Evolutionary conservation across 2,888 invertebrate species (phyloP), one percentile per base, ranked within the genome.

Genomic region (Girardia tigrina): DNA sequence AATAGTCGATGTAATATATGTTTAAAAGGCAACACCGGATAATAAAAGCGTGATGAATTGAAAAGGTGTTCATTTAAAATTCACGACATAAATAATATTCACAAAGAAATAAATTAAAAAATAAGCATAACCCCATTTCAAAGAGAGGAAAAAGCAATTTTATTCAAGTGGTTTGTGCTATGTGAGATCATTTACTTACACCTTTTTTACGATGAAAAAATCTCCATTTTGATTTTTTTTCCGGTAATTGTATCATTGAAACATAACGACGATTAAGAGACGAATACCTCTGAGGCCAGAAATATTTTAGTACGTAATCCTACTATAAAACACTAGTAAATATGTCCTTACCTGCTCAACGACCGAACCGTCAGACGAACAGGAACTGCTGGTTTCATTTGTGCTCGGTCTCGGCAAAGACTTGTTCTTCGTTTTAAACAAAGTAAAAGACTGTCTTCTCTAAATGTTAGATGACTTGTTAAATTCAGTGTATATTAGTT

Each of bases 141-240:
- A n/a, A n/a, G n/a, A n/a, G n/a, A n/a, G n/a, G n/a, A n/a, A n/a
- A n/a, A n/a, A n/a, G n/a, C n/a, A n/a, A n/a, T n/a, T n/a, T n/a
- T n/a, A n/a, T n/a, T n/a, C n/a, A n/a, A n/a, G 12, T 36, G 36
- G 8, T 36, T 8, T 23, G n/a, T 56, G 56, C 23, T 56, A 20
- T 56, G 56, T 56, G 56, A 56, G 56, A 56, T 56, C 23, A n/a
- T 56, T n/a, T 56, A 56, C 56, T 56, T 56, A 56, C 56, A n/a
- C 8, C 6, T 56, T 56, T 56, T 56, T 56, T 56, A 56, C 56
- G 56, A 56, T 56, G n/a, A n/a, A 56, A 56, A 56, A 56, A 56
- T n/a, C 56, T 56, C 56, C 56, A 56, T n/a, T 23, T n/a, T 56
- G 56, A 56, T 56, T 56, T 56, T 56, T 56, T 56, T n/a, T 56